These are phyloP conservation scores for Anguilla megastoma DNA, from an alignment of 2,797 vertebrate genomes.

Conservation along the genomic window DNA sequence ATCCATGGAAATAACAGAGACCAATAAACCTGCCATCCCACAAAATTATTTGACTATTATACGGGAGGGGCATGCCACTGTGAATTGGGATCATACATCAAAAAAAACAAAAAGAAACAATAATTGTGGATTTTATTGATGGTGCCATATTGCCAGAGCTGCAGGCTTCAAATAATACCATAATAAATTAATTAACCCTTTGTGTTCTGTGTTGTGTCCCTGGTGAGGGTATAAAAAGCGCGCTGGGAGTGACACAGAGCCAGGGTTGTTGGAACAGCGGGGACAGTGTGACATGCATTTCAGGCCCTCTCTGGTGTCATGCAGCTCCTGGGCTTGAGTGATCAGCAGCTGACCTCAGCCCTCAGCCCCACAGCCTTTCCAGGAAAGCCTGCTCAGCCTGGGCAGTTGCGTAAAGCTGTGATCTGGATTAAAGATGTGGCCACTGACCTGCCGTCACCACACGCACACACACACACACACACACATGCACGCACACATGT, in stretches of 20 bases:
- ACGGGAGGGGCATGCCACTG: slow-evolving; percentile 37
- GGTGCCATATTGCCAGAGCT: slow-evolving; percentile 19
- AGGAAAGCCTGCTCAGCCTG: background rate
- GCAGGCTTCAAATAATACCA: slow-evolving; percentile 9
- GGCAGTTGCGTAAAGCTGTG: background rate
- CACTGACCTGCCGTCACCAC: background rate
- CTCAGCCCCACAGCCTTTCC: background rate
- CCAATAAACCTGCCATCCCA: slow-evolving; percentile 37
- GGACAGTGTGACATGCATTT: background rate
- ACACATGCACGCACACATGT: background rate
- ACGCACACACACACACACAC: background rate
- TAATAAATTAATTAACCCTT: background rate
- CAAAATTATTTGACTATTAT: slow-evolving; percentile 37
- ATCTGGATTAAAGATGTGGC: background rate
- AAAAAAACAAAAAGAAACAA: slow-evolving; percentile 12
- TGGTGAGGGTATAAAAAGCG: background rate
- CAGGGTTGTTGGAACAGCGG: background rate
- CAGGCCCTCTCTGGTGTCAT: background rate
- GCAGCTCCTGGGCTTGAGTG: background rate
- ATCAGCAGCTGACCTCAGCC: background rate
- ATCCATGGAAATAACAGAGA: slow-evolving; percentile 50
- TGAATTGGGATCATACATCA: slow-evolving; percentile 48
- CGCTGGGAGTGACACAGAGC: background rate
- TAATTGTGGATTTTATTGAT: slow-evolving; percentile 35
- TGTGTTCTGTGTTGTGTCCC: background rate